Evolutionary conservation across 2,113 vertebrate species (phyloP).

Genomic region (Neolamprologus tretocephalus): DNA sequence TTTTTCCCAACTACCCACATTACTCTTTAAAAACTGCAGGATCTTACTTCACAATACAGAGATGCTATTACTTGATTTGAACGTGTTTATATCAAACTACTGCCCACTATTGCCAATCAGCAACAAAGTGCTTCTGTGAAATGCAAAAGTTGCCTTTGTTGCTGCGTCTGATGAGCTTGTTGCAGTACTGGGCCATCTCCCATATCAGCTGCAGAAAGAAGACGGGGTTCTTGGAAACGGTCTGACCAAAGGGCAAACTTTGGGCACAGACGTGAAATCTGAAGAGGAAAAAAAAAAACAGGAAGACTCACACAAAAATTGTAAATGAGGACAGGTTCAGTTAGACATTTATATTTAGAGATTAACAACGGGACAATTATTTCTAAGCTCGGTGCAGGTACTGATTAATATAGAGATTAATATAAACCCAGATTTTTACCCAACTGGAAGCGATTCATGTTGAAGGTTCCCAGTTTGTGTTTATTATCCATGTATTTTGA

Average conservation of each 20-base stretch:
- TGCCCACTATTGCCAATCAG: neutral
- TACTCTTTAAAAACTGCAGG: neutral
- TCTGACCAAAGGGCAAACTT: conserved; percentile 81
- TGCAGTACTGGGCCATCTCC: conserved; percentile 56
- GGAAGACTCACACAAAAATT: neutral
- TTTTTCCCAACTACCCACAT: neutral
- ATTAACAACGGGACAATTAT: neutral
- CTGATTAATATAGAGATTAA: neutral
- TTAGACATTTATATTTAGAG: neutral
- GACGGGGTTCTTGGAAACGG: conserved; percentile 71
- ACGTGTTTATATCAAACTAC: neutral
- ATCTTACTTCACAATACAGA: neutral
- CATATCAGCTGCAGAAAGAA: conserved; percentile 82
- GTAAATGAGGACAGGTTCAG: neutral
- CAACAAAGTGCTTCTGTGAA: neutral
- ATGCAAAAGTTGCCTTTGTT: conserved; percentile 73
- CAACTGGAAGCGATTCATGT: neutral
- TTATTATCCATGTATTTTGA: neutral
- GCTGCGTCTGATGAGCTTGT: conserved; percentile 67
- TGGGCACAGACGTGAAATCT: conserved; percentile 88
- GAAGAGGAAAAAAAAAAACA: neutral
- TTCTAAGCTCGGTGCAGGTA: neutral
- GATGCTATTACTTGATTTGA: neutral
- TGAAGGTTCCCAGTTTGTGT: neutral
- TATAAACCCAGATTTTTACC: neutral